Evolutionary conservation across 35 echinoderm and acorn worm species (phyloP).

Genomic region (Amphiura filiformis): DNA sequence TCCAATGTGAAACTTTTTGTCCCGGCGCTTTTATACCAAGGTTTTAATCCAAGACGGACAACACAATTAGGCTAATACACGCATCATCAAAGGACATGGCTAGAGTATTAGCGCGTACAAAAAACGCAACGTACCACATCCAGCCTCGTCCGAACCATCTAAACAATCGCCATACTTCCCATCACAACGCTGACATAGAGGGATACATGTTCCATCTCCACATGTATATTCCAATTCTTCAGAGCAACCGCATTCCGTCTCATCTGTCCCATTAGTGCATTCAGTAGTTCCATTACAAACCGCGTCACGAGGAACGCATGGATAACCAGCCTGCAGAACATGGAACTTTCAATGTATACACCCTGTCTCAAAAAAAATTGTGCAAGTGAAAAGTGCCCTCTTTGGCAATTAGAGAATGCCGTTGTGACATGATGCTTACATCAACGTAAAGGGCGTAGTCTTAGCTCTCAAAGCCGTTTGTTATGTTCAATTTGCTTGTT

Average conservation of each 20-base stretch:
- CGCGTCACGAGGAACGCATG: not conserved
- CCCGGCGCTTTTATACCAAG: not conserved
- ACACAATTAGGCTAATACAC: not conserved
- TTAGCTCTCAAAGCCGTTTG: too few relatives aligned
- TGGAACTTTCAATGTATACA: not conserved
- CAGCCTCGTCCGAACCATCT: not conserved
- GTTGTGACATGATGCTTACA: too few relatives aligned
- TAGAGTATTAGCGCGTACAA: not conserved
- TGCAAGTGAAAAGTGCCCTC: too few relatives aligned
- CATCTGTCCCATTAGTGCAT: not conserved
- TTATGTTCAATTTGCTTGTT: too few relatives aligned
- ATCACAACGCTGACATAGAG: not conserved
- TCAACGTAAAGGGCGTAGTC: too few relatives aligned
- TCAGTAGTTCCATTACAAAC: not conserved
- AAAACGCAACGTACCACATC: not conserved
- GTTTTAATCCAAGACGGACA: not conserved
- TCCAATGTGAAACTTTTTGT: not conserved
- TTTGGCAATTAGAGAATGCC: too few relatives aligned
- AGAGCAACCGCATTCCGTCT: not conserved
- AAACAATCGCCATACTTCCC: not conserved
- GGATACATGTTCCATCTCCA: not conserved
- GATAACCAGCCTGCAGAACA: not conserved
- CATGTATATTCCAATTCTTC: not conserved
- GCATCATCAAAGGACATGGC: too few relatives aligned
- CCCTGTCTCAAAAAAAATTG: too few relatives aligned